Evolutionary conservation across 2,113 vertebrate genomes (phyloP).

Genomic region (Callocephalon fimbriatum): DNA sequence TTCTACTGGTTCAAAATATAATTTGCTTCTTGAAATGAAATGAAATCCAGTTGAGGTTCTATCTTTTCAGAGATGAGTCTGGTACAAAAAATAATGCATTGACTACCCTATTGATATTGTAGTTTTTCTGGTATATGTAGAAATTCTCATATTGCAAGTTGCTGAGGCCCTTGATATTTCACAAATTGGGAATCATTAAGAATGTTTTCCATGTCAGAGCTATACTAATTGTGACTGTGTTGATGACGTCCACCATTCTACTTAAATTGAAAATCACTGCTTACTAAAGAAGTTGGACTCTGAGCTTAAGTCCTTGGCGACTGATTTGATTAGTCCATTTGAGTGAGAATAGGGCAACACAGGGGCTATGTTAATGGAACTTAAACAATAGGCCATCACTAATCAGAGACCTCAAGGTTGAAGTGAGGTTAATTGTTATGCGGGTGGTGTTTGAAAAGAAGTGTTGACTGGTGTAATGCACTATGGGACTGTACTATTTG

Average conservation of each 20-base stretch:
- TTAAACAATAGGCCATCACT: constrained; percentile 92
- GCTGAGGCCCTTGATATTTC: constrained; percentile 36
- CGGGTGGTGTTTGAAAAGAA: constrained; percentile 89
- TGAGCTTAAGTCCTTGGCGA: constrained; percentile 78
- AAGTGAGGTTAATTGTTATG: constrained; percentile 94
- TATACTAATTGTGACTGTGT: constrained; percentile 66
- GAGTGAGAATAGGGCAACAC: constrained; percentile 84
- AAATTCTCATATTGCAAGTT: constrained; percentile 61
- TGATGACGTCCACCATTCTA: constrained; percentile 74
- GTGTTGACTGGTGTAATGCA: constrained; percentile 88
- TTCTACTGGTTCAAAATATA: constrained; percentile 34
- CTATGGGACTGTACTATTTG: constrained; percentile 86
- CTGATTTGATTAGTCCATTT: constrained; percentile 87
- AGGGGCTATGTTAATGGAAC: constrained; percentile 87
- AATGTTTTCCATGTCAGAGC: constrained; percentile 54
- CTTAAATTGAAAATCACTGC: constrained; percentile 66
- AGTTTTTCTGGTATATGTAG: constrained; percentile 49
- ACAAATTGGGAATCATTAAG: constrained; percentile 67
- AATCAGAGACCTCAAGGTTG: constrained; percentile 94
- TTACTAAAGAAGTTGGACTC: constrained; percentile 74
- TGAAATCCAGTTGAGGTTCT: constrained; percentile 4
- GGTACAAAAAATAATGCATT: constrained; percentile 9
- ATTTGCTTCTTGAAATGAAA: constrained; percentile 55
- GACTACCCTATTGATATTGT: constrained; percentile 59
- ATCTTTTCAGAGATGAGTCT: constrained; percentile 18